These are phyloP conservation scores for Drosophila helvetica DNA, from an alignment of 2,888 invertebrate genomes.

Conservation along the genomic window DNA sequence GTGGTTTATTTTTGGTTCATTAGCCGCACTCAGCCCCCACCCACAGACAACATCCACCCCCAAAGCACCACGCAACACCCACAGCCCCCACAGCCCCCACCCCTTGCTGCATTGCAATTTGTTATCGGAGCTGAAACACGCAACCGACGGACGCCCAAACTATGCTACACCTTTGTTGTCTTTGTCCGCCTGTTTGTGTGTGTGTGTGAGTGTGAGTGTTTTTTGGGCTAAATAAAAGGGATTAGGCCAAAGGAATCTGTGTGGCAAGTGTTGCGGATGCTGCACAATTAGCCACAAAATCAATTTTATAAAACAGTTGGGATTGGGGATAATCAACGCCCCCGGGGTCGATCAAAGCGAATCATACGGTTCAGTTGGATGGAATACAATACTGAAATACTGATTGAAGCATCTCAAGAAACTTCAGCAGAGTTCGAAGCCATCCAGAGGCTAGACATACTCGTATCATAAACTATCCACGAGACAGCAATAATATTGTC, in stretches of 20 bases:
- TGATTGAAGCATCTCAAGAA: constrained; percentile 22
- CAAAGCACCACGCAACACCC: background rate
- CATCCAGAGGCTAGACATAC: background rate
- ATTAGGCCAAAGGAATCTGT: constrained; percentile 14
- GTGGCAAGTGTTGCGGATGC: constrained; percentile 9
- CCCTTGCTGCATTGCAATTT: constrained; percentile 30
- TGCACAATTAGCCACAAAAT: constrained; percentile 42
- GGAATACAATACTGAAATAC: constrained; percentile 26
- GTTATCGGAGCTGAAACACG: constrained; percentile 40
- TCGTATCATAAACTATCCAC: constrained; percentile 15
- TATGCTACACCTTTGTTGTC: constrained; percentile 9
- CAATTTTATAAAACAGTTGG: constrained; percentile 27
- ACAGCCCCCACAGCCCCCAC: background rate
- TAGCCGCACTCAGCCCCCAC: constrained; percentile 24
- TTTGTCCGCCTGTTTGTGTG: constrained; percentile 19
- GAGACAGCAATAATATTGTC: constrained; percentile 5
- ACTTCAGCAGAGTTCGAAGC: constrained; percentile 7
- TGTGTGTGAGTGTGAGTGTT: too few species aligned
- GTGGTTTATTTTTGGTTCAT: constrained; percentile 42
- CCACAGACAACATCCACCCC: constrained; percentile 9
- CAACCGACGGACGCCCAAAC: constrained; percentile 27
- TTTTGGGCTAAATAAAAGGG: constrained; percentile 30
- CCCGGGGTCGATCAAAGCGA: constrained; percentile 16
- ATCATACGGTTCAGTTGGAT: constrained; percentile 14
- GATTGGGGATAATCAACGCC: constrained; percentile 29